Conservation (phyloP, 2,888 invertebrate genomes). For the Polyploca ridens region DNA sequence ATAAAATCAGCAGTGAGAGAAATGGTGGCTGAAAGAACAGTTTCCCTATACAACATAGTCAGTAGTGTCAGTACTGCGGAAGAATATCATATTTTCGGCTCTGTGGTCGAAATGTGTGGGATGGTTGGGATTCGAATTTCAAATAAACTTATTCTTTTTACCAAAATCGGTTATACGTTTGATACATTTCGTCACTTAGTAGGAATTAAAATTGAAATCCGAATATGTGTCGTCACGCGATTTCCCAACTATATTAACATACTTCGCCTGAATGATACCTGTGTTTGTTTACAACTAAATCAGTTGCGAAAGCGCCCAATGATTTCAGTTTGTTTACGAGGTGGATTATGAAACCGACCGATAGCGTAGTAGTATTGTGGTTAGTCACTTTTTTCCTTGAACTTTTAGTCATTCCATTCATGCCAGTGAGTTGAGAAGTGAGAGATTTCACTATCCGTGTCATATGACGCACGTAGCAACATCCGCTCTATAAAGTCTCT, state of each 20-base stretch:
- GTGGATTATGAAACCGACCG: slow-evolving; percentile 35
- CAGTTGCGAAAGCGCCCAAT: slow-evolving; percentile 6
- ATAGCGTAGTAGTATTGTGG: slow-evolving; percentile 9
- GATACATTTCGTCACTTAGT: too few relatives aligned
- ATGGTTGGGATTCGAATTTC: too few relatives aligned
- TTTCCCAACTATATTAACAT: background rate
- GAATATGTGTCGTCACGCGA: background rate
- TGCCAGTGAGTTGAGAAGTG: slow-evolving; percentile 8
- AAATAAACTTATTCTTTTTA: too few relatives aligned
- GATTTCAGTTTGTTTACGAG: slow-evolving; percentile 33
- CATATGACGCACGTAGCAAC: background rate
- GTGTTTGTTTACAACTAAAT: slow-evolving; percentile 1
- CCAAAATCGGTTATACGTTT: too few relatives aligned
- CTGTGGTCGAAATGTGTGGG: too few relatives aligned
- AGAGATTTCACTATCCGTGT: slow-evolving; percentile 7
- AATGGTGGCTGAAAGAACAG: background rate
- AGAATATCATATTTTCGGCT: too few relatives aligned
- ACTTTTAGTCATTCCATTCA: slow-evolving; percentile 17
- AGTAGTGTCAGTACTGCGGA: too few relatives aligned
- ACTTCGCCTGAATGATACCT: background rate
- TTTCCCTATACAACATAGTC: background rate
- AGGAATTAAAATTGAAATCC: background rate
- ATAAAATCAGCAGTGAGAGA: background rate
- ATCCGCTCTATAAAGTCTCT: background rate
- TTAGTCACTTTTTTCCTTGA: slow-evolving; percentile 15